These are phyloP conservation scores for Galeopsomyia nigrocyanea DNA, from an alignment of 2,888 invertebrate genomes.

Conservation along the genomic window DNA sequence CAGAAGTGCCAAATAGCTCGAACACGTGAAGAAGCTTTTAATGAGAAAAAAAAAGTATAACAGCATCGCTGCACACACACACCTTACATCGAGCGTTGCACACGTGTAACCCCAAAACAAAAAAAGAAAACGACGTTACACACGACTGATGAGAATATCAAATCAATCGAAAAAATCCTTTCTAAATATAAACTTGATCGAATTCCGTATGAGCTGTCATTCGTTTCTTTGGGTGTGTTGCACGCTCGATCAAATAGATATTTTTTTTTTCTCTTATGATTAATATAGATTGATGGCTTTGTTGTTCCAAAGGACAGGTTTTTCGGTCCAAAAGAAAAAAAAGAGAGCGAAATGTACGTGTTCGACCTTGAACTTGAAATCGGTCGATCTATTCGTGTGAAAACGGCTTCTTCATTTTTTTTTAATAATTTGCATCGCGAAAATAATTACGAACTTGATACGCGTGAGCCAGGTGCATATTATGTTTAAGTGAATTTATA, in stretches of 20 bases:
- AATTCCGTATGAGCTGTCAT: too few relatives aligned
- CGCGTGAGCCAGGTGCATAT: too few relatives aligned
- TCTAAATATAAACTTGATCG: too few relatives aligned
- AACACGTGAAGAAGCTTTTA: slow-evolving; percentile 13
- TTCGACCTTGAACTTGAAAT: slow-evolving; percentile 14
- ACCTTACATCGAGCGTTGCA: slow-evolving; percentile 1
- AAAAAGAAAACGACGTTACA: background rate
- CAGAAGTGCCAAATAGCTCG: background rate
- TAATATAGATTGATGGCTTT: background rate
- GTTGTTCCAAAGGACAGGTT: too few relatives aligned
- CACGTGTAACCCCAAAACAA: slow-evolving; percentile 25
- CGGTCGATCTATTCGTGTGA: slow-evolving; percentile 9
- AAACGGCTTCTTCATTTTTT: too few relatives aligned
- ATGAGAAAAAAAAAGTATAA: slow-evolving; percentile 24
- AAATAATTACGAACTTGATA: too few relatives aligned
- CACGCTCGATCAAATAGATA: slow-evolving; percentile 1
- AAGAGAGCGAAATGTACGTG: background rate
- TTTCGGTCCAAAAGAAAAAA: too few relatives aligned
- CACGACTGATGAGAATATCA: slow-evolving; percentile 9
- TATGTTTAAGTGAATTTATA: too few relatives aligned
- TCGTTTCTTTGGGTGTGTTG: too few relatives aligned
- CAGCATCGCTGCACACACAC: slow-evolving; percentile 1
- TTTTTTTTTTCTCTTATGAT: too few relatives aligned
- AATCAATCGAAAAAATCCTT: too few relatives aligned
- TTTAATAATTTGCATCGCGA: too few relatives aligned